Base-by-base conservation (phyloP, 2,888 invertebrate species). In the Strigamia maritima region DNA sequence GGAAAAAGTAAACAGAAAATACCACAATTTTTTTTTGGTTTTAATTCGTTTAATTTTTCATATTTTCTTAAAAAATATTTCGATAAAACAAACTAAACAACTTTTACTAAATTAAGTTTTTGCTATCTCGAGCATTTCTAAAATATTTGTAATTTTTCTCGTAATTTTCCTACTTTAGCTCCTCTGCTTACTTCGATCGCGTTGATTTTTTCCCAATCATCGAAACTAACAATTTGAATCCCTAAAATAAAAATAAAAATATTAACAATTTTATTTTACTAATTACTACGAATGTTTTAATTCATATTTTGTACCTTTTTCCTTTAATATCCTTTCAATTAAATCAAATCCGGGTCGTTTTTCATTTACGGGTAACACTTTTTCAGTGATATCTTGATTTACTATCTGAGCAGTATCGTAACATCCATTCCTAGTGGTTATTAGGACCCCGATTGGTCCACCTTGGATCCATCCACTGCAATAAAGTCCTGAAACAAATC, bases 351-450 rank as follows among this genome's bases (percentile, higher is more conserved):
- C 95, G 28, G 88, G 87, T 86, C 90, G 92, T 0, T 81, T 49
- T 70, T 84, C 82, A 7, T 77, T 35, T 0, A 81, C 80, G 82
- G 83, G 85, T 54, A 83, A 83, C 22, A 83, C 83, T 1, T 85
- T 83, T n/a, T 83, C 81, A 22, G 84, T 81, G 76, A 93, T 85
- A 86, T 97, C 94, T 82, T 92, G 89, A 83, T 90, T 88, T 24
- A 98, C 90, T 49, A 87, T 84, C 83, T 91, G 90, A 0, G 92
- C 95, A 22, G 94, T 92, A 83, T 35, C 35, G 90, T 90, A 87
- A 95, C 96, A 16, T 96, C 93, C 86, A 93, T 91, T 92, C 97
- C 98, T 97, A 7, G 98, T 98, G 38, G 92, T 92, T 79, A 95
- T 86, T 83, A 98, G 94, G 0, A 98, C 97, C 31, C 98, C 98